Conservation (phyloP, 2,113 vertebrate species). For the Dolichallabes microphthalmus region DNA sequence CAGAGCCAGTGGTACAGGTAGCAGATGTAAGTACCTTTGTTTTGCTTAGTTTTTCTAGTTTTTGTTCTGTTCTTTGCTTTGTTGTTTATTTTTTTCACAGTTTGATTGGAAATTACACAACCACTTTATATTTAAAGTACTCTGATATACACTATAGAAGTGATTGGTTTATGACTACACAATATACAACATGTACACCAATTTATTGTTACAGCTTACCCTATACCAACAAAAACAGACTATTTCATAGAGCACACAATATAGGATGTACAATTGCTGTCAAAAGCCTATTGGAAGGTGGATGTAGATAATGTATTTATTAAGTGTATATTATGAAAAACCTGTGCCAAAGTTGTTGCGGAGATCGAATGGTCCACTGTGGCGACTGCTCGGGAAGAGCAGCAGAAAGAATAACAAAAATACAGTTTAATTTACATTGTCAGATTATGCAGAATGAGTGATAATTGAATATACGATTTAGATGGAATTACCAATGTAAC, state of each 20-base stretch:
- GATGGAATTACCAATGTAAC: no score
- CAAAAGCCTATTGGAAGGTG: background rate
- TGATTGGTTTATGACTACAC: background rate
- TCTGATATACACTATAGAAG: background rate
- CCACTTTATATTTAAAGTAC: background rate
- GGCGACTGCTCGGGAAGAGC: no score
- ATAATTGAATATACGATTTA: no score
- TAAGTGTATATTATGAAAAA: background rate
- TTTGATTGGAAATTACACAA: background rate
- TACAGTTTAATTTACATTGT: no score
- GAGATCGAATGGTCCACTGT: no score
- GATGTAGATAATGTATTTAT: background rate
- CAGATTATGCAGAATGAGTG: no score
- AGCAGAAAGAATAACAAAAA: no score
- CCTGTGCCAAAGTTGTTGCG: no score
- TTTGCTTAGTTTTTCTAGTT: background rate
- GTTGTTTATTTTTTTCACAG: background rate
- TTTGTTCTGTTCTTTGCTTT: constrained; percentile 7
- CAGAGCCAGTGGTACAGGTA: constrained; percentile 71
- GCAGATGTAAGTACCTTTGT: constrained; percentile 67
- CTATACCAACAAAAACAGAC: background rate
- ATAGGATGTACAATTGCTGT: background rate
- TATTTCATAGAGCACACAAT: background rate
- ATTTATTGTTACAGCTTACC: background rate
- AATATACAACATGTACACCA: background rate